A percentile compares a stretch with the other conserved stretches of the same genome.
phyloP scores from a whole-genome alignment of 2,797 vertebrate species.

The Cryptoprocta ferox region DNA sequence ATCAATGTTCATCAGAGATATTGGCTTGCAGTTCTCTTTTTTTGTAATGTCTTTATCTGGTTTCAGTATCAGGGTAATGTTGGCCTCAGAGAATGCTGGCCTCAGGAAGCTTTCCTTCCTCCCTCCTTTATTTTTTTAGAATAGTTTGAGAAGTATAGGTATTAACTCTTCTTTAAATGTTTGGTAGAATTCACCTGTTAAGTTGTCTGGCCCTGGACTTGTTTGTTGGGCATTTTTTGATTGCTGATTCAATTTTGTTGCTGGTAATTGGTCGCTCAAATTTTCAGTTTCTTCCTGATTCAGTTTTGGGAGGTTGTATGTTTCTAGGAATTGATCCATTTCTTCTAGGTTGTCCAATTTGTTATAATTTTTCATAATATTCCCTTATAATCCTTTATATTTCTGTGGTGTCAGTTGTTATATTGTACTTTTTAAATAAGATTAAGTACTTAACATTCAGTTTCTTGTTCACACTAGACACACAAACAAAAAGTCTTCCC shows the following conservation, averaged over 20 bases:
- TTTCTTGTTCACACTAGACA: not conserved
- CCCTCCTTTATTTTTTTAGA: not conserved
- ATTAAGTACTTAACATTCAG: conserved; percentile 40
- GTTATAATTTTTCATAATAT: not conserved
- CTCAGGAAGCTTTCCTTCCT: not conserved
- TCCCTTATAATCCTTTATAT: not conserved
- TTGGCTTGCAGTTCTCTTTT: not conserved
- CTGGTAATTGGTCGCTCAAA: not conserved
- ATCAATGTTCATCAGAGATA: not conserved
- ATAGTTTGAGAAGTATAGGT: not conserved
- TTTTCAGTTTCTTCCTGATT: not conserved
- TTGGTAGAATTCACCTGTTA: not conserved
- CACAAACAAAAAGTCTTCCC: not conserved
- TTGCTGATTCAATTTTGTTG: not conserved
- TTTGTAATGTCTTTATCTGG: not conserved
- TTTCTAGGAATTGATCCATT: not conserved
- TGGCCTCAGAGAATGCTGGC: not conserved
- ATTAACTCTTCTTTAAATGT: not conserved
- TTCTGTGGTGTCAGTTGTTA: not conserved
- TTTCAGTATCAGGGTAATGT: not conserved
- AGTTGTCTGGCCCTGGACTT: not conserved
- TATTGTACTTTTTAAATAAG: not conserved
- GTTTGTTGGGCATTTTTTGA: not conserved
- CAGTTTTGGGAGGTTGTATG: not conserved
- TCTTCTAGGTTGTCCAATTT: not conserved